phyloP scores from a whole-genome alignment of 2,797 vertebrate species.

The Crocodylus rhombifer region DNA sequence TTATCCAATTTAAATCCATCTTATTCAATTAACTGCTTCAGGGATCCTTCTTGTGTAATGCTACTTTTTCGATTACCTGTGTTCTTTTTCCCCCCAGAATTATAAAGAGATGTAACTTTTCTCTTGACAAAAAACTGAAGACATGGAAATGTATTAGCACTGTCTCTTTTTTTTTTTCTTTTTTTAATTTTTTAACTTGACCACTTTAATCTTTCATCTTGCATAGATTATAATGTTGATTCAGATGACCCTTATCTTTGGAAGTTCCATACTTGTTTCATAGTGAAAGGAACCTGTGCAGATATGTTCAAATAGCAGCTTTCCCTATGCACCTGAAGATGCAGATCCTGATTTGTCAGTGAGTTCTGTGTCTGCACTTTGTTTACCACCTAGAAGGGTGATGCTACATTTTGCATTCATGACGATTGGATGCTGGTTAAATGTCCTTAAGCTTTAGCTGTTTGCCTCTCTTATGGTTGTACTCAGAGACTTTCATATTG shows the following conservation, averaged over 20 bases:
- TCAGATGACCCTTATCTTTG: conserved; percentile 8
- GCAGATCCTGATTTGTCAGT: background rate
- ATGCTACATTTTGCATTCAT: background rate
- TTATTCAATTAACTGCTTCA: conserved; percentile 1
- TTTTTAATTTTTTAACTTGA: too few relatives aligned
- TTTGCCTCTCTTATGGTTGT: background rate
- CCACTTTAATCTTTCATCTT: background rate
- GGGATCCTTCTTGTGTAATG: background rate
- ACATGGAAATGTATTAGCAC: conserved; percentile 38
- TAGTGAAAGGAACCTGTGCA: conserved; percentile 4
- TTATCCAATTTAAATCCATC: background rate
- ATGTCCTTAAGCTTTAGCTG: background rate
- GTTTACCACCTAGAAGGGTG: conserved; percentile 33
- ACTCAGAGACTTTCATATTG: background rate
- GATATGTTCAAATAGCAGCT: background rate
- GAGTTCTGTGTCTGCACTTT: conserved; percentile 25
- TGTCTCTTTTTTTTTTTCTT: conserved; percentile 31
- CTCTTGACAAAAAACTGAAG: conserved; percentile 52
- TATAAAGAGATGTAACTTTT: conserved; percentile 47
- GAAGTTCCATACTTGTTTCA: conserved; percentile 5
- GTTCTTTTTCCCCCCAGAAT: conserved; percentile 50
- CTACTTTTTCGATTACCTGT: conserved; percentile 38
- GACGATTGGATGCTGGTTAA: background rate
- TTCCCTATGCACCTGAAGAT: conserved; percentile 11
- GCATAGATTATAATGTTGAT: background rate